A percentile compares a stretch with the other conserved stretches of the same genome.
Conservation (phyloP, 2,113 vertebrate species). For the Albula goreensis region DNA sequence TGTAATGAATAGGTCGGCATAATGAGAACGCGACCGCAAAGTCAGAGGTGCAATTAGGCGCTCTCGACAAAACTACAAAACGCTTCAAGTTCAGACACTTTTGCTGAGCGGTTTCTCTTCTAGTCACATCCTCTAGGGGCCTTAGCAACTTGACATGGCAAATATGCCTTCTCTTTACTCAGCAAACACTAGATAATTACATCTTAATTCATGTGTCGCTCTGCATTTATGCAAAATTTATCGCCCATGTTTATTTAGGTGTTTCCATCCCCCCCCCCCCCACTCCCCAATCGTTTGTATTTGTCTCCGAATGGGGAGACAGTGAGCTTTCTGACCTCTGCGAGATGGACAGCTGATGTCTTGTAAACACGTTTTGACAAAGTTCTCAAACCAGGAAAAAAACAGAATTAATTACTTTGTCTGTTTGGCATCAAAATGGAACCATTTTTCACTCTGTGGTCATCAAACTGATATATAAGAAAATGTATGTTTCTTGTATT, state of each 20-base stretch:
- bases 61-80: background rate
- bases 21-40: background rate
- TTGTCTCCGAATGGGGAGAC: constrained; percentile 41
- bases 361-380: constrained; percentile 33
- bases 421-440: too few species aligned
- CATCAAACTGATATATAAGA: too few species aligned
- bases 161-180: constrained; percentile 51
- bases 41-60: background rate
- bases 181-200: constrained; percentile 57
- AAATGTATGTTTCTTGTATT: too few species aligned
- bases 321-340: constrained; percentile 60
- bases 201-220: constrained; percentile 51
- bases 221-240: constrained; percentile 57
- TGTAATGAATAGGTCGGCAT: background rate
- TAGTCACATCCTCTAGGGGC: constrained; percentile 42
- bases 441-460: background rate
- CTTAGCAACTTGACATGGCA: constrained; percentile 49
- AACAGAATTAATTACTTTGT: too few species aligned
- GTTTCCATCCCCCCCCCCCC: background rate
- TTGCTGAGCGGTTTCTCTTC: constrained; percentile 1
- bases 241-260: constrained; percentile 43
- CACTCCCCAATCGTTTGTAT: constrained; percentile 31
- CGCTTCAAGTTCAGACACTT: constrained; percentile 15
- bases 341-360: constrained; percentile 23
- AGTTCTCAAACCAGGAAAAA: constrained; percentile 25